Evolutionary conservation across 2,113 vertebrate genomes (phyloP).

Genomic region (Aythya baeri): DNA sequence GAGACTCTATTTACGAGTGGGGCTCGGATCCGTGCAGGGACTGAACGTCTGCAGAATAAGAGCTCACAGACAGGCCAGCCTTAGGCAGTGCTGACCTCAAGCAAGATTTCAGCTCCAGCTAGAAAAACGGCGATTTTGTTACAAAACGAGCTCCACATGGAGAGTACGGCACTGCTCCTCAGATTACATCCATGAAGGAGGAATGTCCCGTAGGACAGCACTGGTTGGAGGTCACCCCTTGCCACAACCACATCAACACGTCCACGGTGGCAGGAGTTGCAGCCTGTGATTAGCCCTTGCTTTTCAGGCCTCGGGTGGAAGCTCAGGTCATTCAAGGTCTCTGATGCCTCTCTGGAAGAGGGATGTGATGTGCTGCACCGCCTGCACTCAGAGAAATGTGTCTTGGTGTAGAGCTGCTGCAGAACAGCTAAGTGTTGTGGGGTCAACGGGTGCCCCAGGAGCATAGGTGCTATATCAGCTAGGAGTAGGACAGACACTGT

Average conservation of each 20-base stretch:
- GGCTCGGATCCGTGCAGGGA: not conserved
- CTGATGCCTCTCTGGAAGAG: accelerated
- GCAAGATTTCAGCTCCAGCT: not conserved
- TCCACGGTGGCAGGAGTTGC: not conserved
- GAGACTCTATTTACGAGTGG: not conserved
- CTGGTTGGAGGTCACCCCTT: not conserved
- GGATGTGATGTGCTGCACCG: accelerated
- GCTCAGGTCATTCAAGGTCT: not conserved
- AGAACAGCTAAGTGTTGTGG: not conserved
- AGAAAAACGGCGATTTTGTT: not conserved
- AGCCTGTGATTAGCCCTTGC: not conserved
- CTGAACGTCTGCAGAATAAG: not conserved
- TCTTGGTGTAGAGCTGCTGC: not conserved
- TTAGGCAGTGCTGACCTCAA: conserved; percentile 2
- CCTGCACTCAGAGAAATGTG: not conserved
- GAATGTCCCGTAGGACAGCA: not conserved
- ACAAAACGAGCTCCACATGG: not conserved
- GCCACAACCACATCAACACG: not conserved
- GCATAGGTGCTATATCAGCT: accelerated
- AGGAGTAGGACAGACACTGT: not conserved
- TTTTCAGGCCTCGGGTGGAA: not conserved
- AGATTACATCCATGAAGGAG: not conserved
- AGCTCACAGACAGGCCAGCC: not conserved
- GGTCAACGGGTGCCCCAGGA: not conserved
- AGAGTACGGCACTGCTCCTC: not conserved